Evolutionary conservation across 2,113 vertebrate species (phyloP).

Genomic region (Mixornis gularis): DNA sequence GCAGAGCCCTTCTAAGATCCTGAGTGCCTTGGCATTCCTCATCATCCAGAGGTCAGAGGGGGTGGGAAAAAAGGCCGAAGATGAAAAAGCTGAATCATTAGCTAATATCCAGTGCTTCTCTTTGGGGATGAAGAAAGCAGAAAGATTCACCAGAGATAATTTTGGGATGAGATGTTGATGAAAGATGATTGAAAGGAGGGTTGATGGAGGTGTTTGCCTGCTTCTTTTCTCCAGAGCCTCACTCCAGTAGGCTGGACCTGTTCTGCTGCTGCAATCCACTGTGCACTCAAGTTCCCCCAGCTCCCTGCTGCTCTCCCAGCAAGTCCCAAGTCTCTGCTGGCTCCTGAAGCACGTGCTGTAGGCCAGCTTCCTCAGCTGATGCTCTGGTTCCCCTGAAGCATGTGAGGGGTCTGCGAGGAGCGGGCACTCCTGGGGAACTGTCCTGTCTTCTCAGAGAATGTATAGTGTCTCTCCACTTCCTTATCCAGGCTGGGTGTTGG

Average conservation of each 20-base stretch:
- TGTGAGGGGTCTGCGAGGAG: slow-evolving; percentile 19
- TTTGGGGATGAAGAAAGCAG: not conserved
- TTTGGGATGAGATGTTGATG: not conserved
- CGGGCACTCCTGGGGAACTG: not conserved
- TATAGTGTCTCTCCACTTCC: not conserved
- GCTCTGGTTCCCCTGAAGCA: slow-evolving; percentile 47
- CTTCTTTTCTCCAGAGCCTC: slow-evolving; percentile 38
- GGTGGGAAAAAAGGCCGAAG: not conserved
- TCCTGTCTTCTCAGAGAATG: slow-evolving; percentile 18
- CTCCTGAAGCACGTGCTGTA: not conserved
- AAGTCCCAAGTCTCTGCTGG: slow-evolving; percentile 32
- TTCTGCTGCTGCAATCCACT: not conserved
- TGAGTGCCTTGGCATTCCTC: not conserved
- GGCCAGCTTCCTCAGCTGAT: slow-evolving; percentile 19
- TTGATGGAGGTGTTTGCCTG: slow-evolving; percentile 27
- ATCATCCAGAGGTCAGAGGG: not conserved
- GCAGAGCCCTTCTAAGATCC: not conserved
- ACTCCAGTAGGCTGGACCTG: slow-evolving; percentile 2
- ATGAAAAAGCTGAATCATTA: not conserved
- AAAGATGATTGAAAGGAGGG: not conserved
- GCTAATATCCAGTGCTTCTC: not conserved
- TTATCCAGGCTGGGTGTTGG: not conserved
- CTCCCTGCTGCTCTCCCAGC: slow-evolving; percentile 20
- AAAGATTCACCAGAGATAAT: not conserved
- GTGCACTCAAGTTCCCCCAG: not conserved